Evolutionary conservation across 2,888 invertebrate species (phyloP).

Genomic region (Mythimna albipuncta): DNA sequence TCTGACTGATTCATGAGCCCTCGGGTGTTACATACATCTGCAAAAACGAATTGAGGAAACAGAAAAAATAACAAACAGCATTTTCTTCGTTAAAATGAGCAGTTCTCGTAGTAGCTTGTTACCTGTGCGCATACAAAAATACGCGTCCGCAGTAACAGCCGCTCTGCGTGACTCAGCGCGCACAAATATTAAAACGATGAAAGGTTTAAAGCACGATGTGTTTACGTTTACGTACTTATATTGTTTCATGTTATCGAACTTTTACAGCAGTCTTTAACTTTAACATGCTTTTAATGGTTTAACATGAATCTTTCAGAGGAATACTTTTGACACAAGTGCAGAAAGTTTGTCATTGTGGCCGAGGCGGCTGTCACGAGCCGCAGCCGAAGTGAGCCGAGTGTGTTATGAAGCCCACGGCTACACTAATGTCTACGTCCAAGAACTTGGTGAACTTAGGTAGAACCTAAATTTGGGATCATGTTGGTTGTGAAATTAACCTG

Average conservation of each 20-base stretch:
- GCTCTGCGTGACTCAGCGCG: slow-evolving; percentile 42
- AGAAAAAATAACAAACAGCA: slow-evolving; percentile 24
- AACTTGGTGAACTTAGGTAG: too few relatives aligned
- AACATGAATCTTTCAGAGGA: background rate
- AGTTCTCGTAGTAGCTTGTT: slow-evolving; percentile 5
- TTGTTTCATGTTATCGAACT: slow-evolving; percentile 9
- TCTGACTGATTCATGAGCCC: background rate
- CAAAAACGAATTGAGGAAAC: slow-evolving; percentile 12
- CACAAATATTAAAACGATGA: slow-evolving; percentile 37
- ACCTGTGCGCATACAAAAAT: slow-evolving; percentile 40
- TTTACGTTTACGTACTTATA: slow-evolving; percentile 18
- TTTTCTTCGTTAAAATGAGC: slow-evolving; percentile 11
- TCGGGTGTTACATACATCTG: background rate
- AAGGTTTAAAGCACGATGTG: slow-evolving; percentile 31
- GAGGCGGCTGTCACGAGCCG: too few relatives aligned
- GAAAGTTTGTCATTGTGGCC: too few relatives aligned
- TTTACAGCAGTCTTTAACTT: background rate
- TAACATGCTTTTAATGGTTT: background rate
- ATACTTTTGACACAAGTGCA: too few relatives aligned
- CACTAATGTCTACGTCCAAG: too few relatives aligned
- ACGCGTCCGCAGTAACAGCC: slow-evolving; percentile 16
- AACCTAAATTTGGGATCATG: too few relatives aligned
- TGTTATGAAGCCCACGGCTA: too few relatives aligned
- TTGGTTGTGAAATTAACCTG: too few relatives aligned
- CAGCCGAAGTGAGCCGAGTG: too few relatives aligned